Evolutionary conservation across 2,113 vertebrate species (phyloP).

Genomic region (Drymodes brunneopygia): DNA sequence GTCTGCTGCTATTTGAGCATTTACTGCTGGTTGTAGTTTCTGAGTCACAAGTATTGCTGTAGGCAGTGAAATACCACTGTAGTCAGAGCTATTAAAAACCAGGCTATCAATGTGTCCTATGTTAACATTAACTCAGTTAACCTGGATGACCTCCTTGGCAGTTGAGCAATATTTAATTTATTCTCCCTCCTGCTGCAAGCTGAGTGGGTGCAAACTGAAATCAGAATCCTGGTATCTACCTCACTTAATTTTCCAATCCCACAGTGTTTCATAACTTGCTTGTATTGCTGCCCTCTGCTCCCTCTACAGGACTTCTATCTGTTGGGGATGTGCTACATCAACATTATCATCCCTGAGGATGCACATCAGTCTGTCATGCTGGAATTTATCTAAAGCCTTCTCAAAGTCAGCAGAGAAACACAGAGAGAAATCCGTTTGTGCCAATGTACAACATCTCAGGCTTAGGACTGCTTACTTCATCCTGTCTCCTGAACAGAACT

Average conservation of each 20-base stretch:
- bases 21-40: neutral
- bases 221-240: neutral
- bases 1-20: neutral
- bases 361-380: neutral
- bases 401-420: neutral
- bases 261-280: neutral
- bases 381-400: constrained; percentile 18
- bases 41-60: neutral
- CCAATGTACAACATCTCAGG: neutral
- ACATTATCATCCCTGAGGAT: neutral
- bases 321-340: neutral
- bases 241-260: neutral
- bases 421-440: neutral
- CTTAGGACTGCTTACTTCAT: neutral
- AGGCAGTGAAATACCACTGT: neutral
- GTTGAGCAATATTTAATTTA: neutral
- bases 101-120: neutral
- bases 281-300: neutral
- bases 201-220: neutral
- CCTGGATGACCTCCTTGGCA: neutral
- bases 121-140: constrained; percentile 20
- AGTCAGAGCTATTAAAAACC: neutral
- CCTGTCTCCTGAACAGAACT: neutral
- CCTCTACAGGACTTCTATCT: neutral
- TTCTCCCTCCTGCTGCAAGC: neutral